Evolutionary conservation across 2,113 vertebrate genomes (phyloP), one percentile per base, ranked within the genome.

Genomic region (Vicugna pacos): DNA sequence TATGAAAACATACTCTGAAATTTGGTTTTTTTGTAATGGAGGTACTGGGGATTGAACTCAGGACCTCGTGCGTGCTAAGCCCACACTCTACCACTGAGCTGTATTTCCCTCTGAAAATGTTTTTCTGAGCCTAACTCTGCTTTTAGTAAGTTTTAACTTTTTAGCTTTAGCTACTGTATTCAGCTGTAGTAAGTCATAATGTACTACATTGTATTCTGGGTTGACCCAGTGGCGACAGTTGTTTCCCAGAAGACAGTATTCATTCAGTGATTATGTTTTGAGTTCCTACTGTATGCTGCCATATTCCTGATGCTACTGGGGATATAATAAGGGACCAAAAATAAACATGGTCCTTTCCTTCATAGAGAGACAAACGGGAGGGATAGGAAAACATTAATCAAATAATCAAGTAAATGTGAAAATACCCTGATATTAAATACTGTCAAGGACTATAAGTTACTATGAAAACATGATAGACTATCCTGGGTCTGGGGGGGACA

Each of bases 131-230:
- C 42, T 72, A 62, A 62, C 89, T 94, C 83, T 92, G 88, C 28
- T 35, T 90, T 91, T 65, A 83, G 38, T 91, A 26, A 70, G 46
- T 67, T 76, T 95, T 79, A 65, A 70, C 46, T 67, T 67, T 93
- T 95, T 80, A 54, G 50, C 52, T 87, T 85, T 58, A 87, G 42
- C 22, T 77, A 88, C 52, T 35, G 64, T 52, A 67, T 69, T 89
- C n/a, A 81, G 46, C 56, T 81, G 13, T 73, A 46, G 62, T 73
- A 69, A 70, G 3, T 75, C 20, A 4, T 76, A 26, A 32, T 75
- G 42, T 42, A 30, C 62, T 80, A 0, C 56, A 35, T 77, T 65
- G 30, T 32, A 48, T 60, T 54, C 35, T 60, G 15, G 24, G 15
- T 81, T 89, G 12, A 48, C 67, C 26, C 56, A 0, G 60, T 96